phyloP scores from a whole-genome alignment of 2,113 vertebrate species.

The Gallinago jamesoni region DNA sequence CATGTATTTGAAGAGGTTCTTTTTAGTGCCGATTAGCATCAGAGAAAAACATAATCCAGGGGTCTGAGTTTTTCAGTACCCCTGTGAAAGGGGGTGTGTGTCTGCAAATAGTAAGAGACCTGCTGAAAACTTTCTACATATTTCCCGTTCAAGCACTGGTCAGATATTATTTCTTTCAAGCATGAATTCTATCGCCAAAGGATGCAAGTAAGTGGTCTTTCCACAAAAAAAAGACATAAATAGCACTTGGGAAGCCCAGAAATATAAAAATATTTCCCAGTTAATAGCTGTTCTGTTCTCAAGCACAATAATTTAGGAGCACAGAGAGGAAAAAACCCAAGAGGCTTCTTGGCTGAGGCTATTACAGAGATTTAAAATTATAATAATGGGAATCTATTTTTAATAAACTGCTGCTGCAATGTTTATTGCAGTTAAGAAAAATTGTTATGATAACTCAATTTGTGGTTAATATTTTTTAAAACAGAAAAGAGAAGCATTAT shows the following conservation, averaged over 20 bases:
- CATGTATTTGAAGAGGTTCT: not conserved
- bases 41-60: not conserved
- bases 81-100: not conserved
- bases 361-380: slow-evolving; percentile 53
- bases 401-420: slow-evolving; percentile 38
- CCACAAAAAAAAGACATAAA: not conserved
- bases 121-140: not conserved
- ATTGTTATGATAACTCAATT: slow-evolving; percentile 50
- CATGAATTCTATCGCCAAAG: not conserved
- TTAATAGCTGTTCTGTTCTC: slow-evolving; percentile 6
- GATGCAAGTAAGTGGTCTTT: not conserved
- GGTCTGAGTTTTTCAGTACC: not conserved
- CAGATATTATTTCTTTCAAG: not conserved
- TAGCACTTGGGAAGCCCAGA: not conserved
- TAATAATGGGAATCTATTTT: slow-evolving; percentile 40
- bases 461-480: slow-evolving; percentile 34
- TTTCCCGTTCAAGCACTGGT: not conserved
- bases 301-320: not conserved
- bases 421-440: slow-evolving; percentile 42
- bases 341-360: slow-evolving; percentile 6
- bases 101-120: not conserved
- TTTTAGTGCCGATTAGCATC: not conserved
- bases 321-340: slow-evolving; percentile 14
- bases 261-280: slow-evolving; percentile 15
- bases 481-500: not conserved